A percentile compares a stretch with the other conserved stretches of the same genome.
These are phyloP conservation scores for Phylloscopus trochilus DNA, from an alignment of 2,113 vertebrate genomes.

Conservation along the genomic window DNA sequence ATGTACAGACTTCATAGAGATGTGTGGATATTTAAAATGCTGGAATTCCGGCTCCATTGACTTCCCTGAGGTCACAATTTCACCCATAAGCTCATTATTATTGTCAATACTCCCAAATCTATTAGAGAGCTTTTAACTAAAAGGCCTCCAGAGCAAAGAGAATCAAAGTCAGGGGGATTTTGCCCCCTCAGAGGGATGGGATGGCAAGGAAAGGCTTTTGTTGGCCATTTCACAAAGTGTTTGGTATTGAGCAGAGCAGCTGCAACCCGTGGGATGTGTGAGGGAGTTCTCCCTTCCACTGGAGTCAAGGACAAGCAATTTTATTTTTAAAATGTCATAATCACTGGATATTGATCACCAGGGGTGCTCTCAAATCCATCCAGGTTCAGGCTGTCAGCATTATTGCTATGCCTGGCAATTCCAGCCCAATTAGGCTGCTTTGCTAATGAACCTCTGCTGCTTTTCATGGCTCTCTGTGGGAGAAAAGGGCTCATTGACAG, in stretches of 20 bases:
- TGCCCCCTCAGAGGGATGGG: not conserved
- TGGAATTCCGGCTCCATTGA: not conserved
- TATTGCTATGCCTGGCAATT: not conserved
- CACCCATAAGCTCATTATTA: constrained; percentile 59
- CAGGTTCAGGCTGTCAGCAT: not conserved
- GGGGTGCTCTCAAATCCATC: not conserved
- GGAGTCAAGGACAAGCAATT: constrained; percentile 46
- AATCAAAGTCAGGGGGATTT: constrained; percentile 29
- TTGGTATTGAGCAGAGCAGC: not conserved
- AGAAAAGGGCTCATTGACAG: not conserved
- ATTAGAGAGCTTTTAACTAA: constrained; percentile 66
- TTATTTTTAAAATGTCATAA: constrained; percentile 26
- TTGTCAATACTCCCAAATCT: constrained; percentile 58
- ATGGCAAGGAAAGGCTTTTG: not conserved
- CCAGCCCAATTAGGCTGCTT: constrained; percentile 13
- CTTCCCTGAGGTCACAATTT: constrained; percentile 24
- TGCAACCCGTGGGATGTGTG: not conserved
- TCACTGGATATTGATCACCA: constrained; percentile 12
- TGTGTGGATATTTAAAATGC: not conserved
- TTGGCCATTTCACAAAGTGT: constrained; percentile 34
- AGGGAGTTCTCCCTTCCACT: not conserved
- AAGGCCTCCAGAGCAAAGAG: constrained; percentile 35
- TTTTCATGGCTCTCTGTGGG: not conserved
- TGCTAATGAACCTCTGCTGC: constrained; percentile 16
- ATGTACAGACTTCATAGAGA: not conserved